Evolutionary conservation across 1,140 invertebrate species (phyloP).

Genomic region (Dendrolimus punctatus): DNA sequence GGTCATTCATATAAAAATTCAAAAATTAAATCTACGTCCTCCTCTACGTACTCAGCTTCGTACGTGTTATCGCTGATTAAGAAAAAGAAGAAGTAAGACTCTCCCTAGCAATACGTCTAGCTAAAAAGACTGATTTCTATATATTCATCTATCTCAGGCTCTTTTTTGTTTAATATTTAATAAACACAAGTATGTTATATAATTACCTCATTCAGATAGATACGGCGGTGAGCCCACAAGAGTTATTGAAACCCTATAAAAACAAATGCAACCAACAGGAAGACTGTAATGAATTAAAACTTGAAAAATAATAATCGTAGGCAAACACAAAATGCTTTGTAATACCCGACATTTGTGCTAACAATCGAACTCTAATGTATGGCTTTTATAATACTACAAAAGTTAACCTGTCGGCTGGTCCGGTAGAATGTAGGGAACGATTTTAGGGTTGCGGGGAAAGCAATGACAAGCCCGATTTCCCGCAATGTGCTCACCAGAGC

Average conservation of each 20-base stretch:
- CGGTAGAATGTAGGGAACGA: slow-evolving; percentile 52
- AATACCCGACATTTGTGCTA: slow-evolving; percentile 66
- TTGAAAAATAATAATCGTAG: slow-evolving; percentile 37
- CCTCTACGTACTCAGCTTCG: too few species aligned
- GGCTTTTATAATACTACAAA: slow-evolving; percentile 64
- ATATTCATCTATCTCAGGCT: too few species aligned
- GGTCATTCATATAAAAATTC: too few species aligned
- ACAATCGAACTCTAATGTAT: slow-evolving; percentile 64
- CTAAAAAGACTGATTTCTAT: too few species aligned
- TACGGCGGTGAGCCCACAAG: too few species aligned
- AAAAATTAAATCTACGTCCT: too few species aligned
- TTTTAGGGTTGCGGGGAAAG: slow-evolving; percentile 65
- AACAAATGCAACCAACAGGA: background rate
- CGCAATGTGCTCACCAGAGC: slow-evolving; percentile 33
- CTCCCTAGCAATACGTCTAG: too few species aligned
- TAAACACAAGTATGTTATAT: too few species aligned
- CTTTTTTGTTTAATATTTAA: too few species aligned
- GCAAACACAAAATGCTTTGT: slow-evolving; percentile 58
- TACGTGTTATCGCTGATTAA: too few species aligned
- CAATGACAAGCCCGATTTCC: slow-evolving; percentile 59
- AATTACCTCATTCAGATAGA: too few species aligned
- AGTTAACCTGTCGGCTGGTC: slow-evolving; percentile 65
- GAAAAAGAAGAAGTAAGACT: too few species aligned
- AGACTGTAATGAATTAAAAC: slow-evolving; percentile 15
- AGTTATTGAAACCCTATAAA: background rate